A percentile compares a stretch with the other conserved stretches of the same genome.
Conservation (phyloP, 2,797 vertebrate genomes). For the Sciurus vulgaris region DNA sequence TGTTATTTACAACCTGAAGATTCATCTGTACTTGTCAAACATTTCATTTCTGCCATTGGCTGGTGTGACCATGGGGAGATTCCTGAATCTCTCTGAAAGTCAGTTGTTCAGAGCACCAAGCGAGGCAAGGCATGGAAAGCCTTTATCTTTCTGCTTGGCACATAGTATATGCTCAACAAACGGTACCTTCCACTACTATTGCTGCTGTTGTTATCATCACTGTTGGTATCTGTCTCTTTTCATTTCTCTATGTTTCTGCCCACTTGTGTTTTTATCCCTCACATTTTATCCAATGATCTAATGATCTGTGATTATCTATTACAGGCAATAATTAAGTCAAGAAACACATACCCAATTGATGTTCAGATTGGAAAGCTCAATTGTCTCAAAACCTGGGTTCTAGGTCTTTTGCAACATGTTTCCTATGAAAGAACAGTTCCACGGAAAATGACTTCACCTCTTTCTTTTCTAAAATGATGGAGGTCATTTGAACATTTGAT, state of each 20-base stretch:
- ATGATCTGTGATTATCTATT: background rate
- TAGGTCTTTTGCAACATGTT: background rate
- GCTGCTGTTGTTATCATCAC: too few relatives aligned
- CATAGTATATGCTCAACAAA: background rate
- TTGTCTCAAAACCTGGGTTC: background rate
- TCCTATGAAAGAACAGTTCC: slow-evolving; percentile 4
- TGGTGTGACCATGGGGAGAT: background rate
- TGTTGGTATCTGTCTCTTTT: background rate
- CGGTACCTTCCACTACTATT: background rate
- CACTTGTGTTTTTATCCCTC: background rate
- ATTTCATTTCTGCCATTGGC: background rate
- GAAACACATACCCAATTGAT: background rate
- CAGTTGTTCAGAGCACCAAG: too few relatives aligned
- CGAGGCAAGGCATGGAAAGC: background rate
- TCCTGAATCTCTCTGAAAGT: background rate
- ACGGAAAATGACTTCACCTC: slow-evolving; percentile 54
- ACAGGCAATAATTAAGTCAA: background rate
- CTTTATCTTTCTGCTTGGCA: background rate
- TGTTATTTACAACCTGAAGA: slow-evolving; percentile 51
- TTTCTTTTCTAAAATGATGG: slow-evolving; percentile 1
- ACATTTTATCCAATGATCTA: background rate
- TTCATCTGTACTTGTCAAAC: background rate
- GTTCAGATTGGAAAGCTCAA: background rate
- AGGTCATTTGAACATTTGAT: slow-evolving; percentile 40
- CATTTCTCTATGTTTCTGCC: background rate